These are phyloP conservation scores for Megaleporinus macrocephalus DNA, from an alignment of 2,113 vertebrate species.

Conservation along the genomic window DNA sequence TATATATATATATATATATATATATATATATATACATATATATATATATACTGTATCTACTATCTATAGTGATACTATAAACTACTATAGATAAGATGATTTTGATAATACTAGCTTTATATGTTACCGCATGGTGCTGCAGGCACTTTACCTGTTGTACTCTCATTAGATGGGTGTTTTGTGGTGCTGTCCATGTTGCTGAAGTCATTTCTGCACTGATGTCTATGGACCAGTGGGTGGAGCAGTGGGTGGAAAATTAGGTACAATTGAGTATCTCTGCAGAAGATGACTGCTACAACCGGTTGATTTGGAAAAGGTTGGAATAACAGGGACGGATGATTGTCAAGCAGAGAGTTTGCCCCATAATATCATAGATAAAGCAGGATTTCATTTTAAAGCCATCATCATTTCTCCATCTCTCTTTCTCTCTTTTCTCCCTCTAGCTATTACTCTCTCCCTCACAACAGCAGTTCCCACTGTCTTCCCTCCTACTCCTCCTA, in stretches of 20 bases:
- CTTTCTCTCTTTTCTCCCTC: slow-evolving; percentile 1
- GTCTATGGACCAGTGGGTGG: neutral
- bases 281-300: neutral
- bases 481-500: slow-evolving; percentile 26
- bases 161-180: no score
- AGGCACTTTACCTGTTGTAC: no score
- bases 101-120: no score
- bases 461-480: slow-evolving; percentile 30
- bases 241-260: neutral
- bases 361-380: neutral
- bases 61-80: no score
- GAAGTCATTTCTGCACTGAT: neutral
- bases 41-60: no score
- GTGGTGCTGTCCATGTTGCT: slow-evolving; percentile 12
- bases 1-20: no score
- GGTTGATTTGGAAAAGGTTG: neutral
- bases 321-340: no score
- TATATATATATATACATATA: no score
- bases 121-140: no score
- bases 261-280: neutral
- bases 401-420: neutral
- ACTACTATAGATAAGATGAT: no score
- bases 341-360: neutral
- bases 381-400: neutral
- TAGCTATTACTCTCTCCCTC: slow-evolving; percentile 35